Evolutionary conservation across 2,113 vertebrate genomes (phyloP).

Genomic region (Seriola quinqueradiata): DNA sequence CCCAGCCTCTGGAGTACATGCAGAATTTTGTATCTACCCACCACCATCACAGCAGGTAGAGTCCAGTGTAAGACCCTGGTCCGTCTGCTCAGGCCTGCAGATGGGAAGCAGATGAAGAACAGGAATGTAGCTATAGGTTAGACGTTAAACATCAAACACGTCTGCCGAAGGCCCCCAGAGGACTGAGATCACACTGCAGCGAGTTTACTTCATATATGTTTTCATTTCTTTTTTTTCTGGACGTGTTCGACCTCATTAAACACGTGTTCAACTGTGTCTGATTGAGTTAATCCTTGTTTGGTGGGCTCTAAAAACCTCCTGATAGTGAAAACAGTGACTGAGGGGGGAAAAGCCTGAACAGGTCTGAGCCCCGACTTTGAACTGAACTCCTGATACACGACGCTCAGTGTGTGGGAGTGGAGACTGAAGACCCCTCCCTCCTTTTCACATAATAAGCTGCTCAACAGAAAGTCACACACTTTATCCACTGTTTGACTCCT

Average conservation of each 20-base stretch:
- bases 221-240: neutral
- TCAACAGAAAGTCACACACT: neutral
- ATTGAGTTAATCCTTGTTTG: too few species aligned
- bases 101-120: conserved; percentile 72
- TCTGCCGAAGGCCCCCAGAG: neutral
- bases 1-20: too few species aligned
- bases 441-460: neutral
- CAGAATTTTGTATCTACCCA: too few species aligned
- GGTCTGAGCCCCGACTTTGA: neutral
- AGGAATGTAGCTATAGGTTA: conserved; percentile 61
- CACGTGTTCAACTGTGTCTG: neutral
- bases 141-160: conserved; percentile 55
- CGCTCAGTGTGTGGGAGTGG: neutral
- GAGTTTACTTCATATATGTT: neutral
- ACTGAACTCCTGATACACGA: conserved; percentile 19
- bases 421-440: conserved; percentile 21
- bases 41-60: neutral
- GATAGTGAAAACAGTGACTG: neutral
- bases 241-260: neutral
- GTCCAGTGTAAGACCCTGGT: neutral
- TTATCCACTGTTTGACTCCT: neutral
- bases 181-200: neutral
- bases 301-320: too few species aligned
- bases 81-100: conserved; percentile 27
- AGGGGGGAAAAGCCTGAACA: neutral